Conservation (phyloP, 1,140 invertebrate species). For the Zaprionus capensis region DNA sequence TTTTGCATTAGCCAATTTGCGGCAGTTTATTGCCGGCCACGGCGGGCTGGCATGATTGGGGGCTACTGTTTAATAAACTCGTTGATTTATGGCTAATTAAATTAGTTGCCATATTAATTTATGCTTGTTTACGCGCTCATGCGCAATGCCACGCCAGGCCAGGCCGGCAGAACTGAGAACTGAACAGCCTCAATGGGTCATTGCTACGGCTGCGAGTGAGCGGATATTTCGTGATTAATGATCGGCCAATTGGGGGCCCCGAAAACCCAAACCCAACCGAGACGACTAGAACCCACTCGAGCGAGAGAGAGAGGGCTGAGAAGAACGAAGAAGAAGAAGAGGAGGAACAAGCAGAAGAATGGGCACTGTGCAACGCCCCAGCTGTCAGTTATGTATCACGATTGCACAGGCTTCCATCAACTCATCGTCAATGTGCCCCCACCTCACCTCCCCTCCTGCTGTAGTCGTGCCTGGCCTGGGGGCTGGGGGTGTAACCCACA, state of each 20-base stretch:
- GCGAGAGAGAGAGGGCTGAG: background rate
- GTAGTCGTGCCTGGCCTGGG: constrained; percentile 23
- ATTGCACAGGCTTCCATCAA: constrained; percentile 68
- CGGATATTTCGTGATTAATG: constrained; percentile 72
- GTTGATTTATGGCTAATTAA: constrained; percentile 82
- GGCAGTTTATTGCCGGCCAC: constrained; percentile 75
- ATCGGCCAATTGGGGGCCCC: constrained; percentile 59
- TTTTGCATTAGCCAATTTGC: constrained; percentile 78
- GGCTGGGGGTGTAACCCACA: constrained; percentile 63
- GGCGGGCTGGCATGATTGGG: constrained; percentile 68
- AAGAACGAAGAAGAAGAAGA: background rate
- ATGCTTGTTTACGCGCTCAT: constrained; percentile 68
- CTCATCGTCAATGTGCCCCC: constrained; percentile 53
- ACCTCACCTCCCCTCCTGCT: background rate
- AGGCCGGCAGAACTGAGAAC: background rate
- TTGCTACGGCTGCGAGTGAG: constrained; percentile 52
- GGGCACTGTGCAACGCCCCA: constrained; percentile 55
- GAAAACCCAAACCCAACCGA: background rate
- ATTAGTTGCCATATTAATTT: constrained; percentile 75
- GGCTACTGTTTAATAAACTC: constrained; percentile 82
- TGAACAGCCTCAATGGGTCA: constrained; percentile 60
- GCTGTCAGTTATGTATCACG: constrained; percentile 74
- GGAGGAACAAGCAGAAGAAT: background rate
- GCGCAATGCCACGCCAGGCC: constrained; percentile 36
- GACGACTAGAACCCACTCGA: background rate